These are phyloP conservation scores for Zapornia atra DNA, from an alignment of 2,113 vertebrate species.

Conservation along the genomic window DNA sequence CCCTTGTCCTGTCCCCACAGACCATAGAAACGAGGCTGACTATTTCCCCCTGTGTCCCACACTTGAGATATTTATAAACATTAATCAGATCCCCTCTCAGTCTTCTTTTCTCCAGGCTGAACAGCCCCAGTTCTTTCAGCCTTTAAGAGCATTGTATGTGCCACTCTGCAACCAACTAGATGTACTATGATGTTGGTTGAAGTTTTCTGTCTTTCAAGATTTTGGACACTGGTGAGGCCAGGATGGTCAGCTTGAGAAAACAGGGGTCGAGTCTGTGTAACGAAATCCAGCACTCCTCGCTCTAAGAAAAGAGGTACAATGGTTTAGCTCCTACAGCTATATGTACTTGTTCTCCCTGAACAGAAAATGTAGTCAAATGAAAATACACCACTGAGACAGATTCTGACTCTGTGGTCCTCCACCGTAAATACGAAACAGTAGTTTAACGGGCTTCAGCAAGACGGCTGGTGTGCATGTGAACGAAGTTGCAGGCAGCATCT, in stretches of 20 bases:
- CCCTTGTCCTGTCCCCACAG: no score
- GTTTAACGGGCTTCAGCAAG: neutral
- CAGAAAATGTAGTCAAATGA: neutral
- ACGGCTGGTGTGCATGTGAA: neutral
- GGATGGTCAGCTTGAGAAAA: neutral
- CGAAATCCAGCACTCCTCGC: neutral
- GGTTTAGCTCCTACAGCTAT: neutral
- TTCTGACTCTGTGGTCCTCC: neutral
- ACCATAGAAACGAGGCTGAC: no score
- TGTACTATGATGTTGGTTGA: neutral
- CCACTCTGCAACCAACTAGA: neutral
- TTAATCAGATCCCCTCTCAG: no score
- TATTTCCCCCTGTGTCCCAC: no score
- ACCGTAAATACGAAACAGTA: neutral
- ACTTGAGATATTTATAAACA: no score
- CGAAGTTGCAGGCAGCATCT: neutral
- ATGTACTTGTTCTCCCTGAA: neutral
- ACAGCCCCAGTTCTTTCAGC: no score
- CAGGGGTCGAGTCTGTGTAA: neutral
- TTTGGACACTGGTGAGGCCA: neutral
- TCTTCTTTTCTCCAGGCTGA: no score
- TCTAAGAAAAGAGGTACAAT: neutral
- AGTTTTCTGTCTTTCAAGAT: neutral
- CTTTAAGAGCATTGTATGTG: accelerated
- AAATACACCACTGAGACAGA: neutral